Evolutionary conservation across 2,888 invertebrate species (phyloP), one percentile per base, ranked within the genome.

Genomic region (Carterocephalus palaemon): DNA sequence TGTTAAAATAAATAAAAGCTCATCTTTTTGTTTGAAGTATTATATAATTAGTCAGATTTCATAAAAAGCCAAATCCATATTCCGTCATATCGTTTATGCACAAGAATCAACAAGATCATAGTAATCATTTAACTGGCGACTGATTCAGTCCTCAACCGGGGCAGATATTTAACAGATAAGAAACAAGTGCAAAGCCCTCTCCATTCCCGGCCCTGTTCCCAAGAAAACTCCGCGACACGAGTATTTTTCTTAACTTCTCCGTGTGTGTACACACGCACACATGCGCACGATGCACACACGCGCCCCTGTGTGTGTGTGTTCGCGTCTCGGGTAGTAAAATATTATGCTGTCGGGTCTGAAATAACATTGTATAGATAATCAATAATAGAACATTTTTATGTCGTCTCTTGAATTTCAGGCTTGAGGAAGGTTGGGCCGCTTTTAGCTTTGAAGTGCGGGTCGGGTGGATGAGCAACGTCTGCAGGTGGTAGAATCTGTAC

Each of bases 331-430:
- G 80, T 81, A 83, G 83, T 86, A 86, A 86, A 86, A 86, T 86
- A 86, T 86, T 86, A 86, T 84, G 83, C 86, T 82, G 84, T 80
- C 82, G 84, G 70, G 74, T 75, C 80, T 71, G 83, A 82, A 86
- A 86, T 85, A 86, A 86, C 86, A 85, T 85, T 86, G 86, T 86
- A 86, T 86, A 81, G 86, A 84, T 85, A 86, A 86, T 86, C 86
- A 86, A 86, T 86, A 86, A 76, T 75, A 61, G 64, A 59, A 57
- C 57, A 70, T 71, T 75, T 72, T 80, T 80, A 80, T 75, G 77
- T 70, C 67, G 64, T 66, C 67, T 67, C 64, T 64, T 64, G 66
- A 67, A 65, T 55, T 55, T 56, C 39, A 29, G 36, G 49, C 51
- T 54, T 57, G 51, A 28, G 54, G 53, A 55, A 56, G 56, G 57